Evolutionary conservation across 2,797 vertebrate species (phyloP).

Genomic region (Pangasius macronema): DNA sequence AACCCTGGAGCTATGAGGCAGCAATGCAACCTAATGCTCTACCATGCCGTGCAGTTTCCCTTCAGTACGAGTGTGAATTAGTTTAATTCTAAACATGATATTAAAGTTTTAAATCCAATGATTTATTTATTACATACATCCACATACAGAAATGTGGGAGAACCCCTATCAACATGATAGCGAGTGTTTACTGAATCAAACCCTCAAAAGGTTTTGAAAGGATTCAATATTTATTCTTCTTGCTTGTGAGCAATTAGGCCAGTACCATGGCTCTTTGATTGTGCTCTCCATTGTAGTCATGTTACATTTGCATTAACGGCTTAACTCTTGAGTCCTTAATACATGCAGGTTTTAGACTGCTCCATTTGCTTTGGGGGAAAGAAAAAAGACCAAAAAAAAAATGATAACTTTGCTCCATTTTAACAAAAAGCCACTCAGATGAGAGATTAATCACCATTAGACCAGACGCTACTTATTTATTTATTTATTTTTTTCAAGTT

Average conservation of each 20-base stretch:
- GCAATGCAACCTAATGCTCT: too few relatives aligned
- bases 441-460: conserved; percentile 68
- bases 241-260: conserved; percentile 50
- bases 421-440: conserved; percentile 48
- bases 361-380: conserved; percentile 58
- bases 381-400: neutral
- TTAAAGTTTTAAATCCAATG: neutral
- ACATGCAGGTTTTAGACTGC: conserved; percentile 37
- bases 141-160: neutral
- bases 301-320: conserved; percentile 57
- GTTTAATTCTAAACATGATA: neutral
- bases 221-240: neutral
- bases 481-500: conserved; percentile 59
- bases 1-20: neutral
- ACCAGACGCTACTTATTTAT: conserved; percentile 61
- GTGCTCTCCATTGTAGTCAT: conserved; percentile 31
- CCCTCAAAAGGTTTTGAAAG: neutral
- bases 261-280: conserved; percentile 22
- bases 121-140: neutral
- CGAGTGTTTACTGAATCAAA: neutral
- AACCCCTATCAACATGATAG: neutral
- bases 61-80: neutral
- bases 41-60: neutral
- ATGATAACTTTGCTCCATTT: conserved; percentile 43
- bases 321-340: conserved; percentile 48